Evolutionary conservation across 2,113 vertebrate genomes (phyloP).

Genomic region (Thalassoma bifasciatum): DNA sequence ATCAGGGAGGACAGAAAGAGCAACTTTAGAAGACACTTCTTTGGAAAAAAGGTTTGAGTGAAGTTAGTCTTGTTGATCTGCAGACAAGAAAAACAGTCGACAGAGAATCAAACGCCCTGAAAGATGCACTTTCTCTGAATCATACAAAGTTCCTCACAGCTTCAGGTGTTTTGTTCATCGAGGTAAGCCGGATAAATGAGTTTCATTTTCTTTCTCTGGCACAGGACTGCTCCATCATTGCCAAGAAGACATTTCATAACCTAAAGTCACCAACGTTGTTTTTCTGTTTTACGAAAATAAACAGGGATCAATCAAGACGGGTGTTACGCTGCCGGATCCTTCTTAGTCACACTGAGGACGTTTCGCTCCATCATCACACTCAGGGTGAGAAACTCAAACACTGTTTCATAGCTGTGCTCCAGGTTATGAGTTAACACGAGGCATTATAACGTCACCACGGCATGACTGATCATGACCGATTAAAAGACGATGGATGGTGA

Average conservation of each 20-base stretch:
- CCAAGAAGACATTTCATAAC: not conserved
- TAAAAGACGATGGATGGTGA: too few species aligned
- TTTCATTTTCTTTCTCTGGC: slow-evolving; percentile 1
- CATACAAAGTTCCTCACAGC: not conserved
- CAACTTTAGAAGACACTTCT: not conserved
- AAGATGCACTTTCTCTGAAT: not conserved
- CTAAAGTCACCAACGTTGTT: not conserved
- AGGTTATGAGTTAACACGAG: too few species aligned
- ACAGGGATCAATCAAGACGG: not conserved
- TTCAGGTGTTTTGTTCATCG: not conserved
- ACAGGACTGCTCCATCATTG: not conserved
- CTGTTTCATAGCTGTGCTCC: too few species aligned
- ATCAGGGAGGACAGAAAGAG: not conserved
- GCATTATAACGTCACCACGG: too few species aligned
- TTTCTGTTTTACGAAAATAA: not conserved
- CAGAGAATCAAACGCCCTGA: not conserved
- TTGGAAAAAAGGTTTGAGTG: not conserved
- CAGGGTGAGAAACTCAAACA: too few species aligned
- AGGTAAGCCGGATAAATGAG: slow-evolving; percentile 4
- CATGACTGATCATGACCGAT: too few species aligned
- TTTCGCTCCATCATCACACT: too few species aligned
- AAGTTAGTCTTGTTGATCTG: too few species aligned
- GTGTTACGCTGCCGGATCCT: too few species aligned
- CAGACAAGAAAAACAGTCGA: not conserved
- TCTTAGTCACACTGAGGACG: too few species aligned